A percentile compares a stretch with the other conserved stretches of the same genome.
phyloP scores from a whole-genome alignment of 2,797 vertebrate species.

The Pangasius larnaudii region DNA sequence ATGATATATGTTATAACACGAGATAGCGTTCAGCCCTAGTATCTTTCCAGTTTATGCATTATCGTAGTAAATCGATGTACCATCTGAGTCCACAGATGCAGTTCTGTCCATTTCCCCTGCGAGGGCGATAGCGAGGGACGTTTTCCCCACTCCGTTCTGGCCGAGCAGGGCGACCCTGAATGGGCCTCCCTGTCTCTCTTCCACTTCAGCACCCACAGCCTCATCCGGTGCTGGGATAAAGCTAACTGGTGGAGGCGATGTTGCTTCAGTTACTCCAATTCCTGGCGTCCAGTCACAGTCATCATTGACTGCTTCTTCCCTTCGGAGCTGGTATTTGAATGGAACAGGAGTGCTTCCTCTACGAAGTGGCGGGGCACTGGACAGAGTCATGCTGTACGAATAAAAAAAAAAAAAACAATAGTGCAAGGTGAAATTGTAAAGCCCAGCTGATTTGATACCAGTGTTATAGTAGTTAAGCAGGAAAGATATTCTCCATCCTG shows the following conservation, averaged over 20 bases:
- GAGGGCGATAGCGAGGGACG: slow-evolving; percentile 82
- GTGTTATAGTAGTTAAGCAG: background rate
- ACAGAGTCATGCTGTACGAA: slow-evolving; percentile 77
- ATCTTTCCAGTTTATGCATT: background rate
- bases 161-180: slow-evolving; percentile 81
- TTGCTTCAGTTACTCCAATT: slow-evolving; percentile 75
- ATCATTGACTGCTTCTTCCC: slow-evolving; percentile 82
- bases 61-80: slow-evolving; percentile 54
- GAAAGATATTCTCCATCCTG: background rate
- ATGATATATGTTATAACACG: background rate
- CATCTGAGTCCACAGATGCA: slow-evolving; percentile 78
- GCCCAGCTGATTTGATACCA: background rate
- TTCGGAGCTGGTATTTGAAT: slow-evolving; percentile 84
- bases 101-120: slow-evolving; percentile 77
- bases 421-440: background rate
- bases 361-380: slow-evolving; percentile 74
- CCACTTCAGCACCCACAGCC: slow-evolving; percentile 60
- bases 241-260: slow-evolving; percentile 67
- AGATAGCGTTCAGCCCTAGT: background rate
- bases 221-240: slow-evolving; percentile 74
- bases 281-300: slow-evolving; percentile 76
- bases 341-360: slow-evolving; percentile 88
- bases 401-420: slow-evolving; percentile 38
- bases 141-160: slow-evolving; percentile 88
- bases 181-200: slow-evolving; percentile 67